Conservation (phyloP, 2,797 vertebrate genomes). For the Melanotaenia maccullochi region DNA sequence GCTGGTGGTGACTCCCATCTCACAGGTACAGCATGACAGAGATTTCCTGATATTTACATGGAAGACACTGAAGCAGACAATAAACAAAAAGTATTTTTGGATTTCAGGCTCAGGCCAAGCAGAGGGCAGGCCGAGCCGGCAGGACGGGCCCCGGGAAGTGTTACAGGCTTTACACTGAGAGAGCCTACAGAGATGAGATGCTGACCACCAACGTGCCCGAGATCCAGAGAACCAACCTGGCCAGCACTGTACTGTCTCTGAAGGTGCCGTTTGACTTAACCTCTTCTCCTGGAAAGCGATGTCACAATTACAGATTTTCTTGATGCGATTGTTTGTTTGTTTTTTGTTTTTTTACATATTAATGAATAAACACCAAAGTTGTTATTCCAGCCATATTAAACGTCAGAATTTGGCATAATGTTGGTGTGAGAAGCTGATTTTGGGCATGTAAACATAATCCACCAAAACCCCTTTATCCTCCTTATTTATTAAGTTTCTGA, state of each 20-base stretch:
- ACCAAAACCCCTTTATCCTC: no score
- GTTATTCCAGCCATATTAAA: no score
- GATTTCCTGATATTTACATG: no score
- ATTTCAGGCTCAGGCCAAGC: constrained; percentile 94
- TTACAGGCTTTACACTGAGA: constrained; percentile 95
- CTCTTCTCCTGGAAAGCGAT: no score
- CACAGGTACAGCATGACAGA: constrained; percentile 84
- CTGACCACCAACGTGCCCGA: constrained; percentile 97
- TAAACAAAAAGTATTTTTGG: not conserved
- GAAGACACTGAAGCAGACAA: not conserved
- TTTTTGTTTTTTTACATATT: no score
- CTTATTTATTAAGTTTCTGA: no score
- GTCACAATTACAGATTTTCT: no score
- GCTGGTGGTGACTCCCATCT: constrained; percentile 97
- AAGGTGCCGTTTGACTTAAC: constrained; percentile 83
- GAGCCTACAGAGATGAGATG: constrained; percentile 98
- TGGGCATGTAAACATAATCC: no score
- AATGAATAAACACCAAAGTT: no score
- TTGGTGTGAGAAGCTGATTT: no score
- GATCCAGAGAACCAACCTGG: constrained; percentile 97
- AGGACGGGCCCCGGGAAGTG: constrained; percentile 95
- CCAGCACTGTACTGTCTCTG: constrained; percentile 96
- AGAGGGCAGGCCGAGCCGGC: constrained; percentile 94
- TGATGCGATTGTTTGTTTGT: no score
- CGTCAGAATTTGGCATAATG: no score